A percentile compares a stretch with the other conserved stretches of the same genome.
Conservation (phyloP, 2,888 invertebrate species). For the Caradrina kadenii region DNA sequence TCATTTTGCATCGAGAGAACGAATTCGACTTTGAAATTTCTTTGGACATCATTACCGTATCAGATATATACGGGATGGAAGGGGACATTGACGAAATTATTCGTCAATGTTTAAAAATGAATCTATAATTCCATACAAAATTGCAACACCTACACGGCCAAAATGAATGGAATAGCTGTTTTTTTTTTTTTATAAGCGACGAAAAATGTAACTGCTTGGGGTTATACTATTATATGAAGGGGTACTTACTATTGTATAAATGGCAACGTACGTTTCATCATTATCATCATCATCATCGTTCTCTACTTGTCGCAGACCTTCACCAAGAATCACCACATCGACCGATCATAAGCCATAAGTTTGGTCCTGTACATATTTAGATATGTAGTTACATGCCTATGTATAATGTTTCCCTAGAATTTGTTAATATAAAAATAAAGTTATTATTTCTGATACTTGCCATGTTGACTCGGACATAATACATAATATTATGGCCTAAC, state of each 20-base stretch:
- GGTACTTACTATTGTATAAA: too few relatives aligned
- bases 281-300: neutral
- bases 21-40: conserved; percentile 6
- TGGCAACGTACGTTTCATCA: neutral
- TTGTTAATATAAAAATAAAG: neutral
- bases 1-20: neutral
- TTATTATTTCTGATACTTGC: neutral
- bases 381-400: too few relatives aligned
- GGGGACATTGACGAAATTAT: too few relatives aligned
- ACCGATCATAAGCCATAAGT: too few relatives aligned
- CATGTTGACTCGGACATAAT: neutral
- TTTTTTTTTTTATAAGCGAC: too few relatives aligned
- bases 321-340: neutral
- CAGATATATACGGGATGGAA: neutral
- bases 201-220: too few relatives aligned
- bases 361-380: neutral
- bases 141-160: too few relatives aligned
- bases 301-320: neutral
- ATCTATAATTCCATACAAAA: too few relatives aligned
- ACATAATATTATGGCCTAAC: neutral
- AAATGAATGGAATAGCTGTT: too few relatives aligned
- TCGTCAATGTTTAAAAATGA: too few relatives aligned
- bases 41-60: neutral
- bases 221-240: too few relatives aligned
- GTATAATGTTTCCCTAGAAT: too few relatives aligned